Percentiles rank a stretch among this genome's conserved stretches.
Conservation (phyloP, 1,140 invertebrate species). For the Notospermus geniculatus region DNA sequence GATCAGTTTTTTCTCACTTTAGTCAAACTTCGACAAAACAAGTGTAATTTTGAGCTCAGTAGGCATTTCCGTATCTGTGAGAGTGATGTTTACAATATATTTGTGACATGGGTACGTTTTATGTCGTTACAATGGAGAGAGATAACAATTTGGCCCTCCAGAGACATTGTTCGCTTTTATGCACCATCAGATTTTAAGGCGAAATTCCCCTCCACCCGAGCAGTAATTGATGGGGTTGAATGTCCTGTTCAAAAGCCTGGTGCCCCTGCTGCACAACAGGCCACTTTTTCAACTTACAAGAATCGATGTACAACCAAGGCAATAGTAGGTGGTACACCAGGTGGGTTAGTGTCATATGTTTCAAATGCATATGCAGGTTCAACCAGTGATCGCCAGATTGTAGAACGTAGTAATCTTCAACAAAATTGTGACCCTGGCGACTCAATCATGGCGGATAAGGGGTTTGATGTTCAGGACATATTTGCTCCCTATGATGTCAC, state of each 20-base stretch:
- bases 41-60: too few species aligned
- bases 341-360: slow-evolving; percentile 18
- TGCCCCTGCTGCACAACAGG: slow-evolving; percentile 32
- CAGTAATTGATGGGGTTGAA: slow-evolving; percentile 40
- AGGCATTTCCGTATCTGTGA: too few species aligned
- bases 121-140: too few species aligned
- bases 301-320: slow-evolving; percentile 32
- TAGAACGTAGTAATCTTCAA: slow-evolving; percentile 14
- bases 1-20: too few species aligned
- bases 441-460: slow-evolving; percentile 12
- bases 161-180: too few species aligned
- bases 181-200: slow-evolving; percentile 29
- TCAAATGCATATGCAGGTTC: slow-evolving; percentile 18
- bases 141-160: too few species aligned
- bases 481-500: slow-evolving; percentile 15
- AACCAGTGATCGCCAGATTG: slow-evolving; percentile 21
- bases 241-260: slow-evolving; percentile 29
- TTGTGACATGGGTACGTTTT: too few species aligned
- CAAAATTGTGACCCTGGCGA: slow-evolving; percentile 12
- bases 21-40: too few species aligned
- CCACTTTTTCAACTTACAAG: slow-evolving; percentile 39
- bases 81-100: too few species aligned
- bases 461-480: slow-evolving; percentile 22
- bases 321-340: slow-evolving; percentile 28
- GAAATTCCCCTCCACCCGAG: slow-evolving; percentile 33